Percentiles rank a stretch among this genome's conserved stretches.
phyloP scores from a whole-genome alignment of 30 jellyfish, hydroid and myxozoan genomes.

The Catostylus mosaicus region DNA sequence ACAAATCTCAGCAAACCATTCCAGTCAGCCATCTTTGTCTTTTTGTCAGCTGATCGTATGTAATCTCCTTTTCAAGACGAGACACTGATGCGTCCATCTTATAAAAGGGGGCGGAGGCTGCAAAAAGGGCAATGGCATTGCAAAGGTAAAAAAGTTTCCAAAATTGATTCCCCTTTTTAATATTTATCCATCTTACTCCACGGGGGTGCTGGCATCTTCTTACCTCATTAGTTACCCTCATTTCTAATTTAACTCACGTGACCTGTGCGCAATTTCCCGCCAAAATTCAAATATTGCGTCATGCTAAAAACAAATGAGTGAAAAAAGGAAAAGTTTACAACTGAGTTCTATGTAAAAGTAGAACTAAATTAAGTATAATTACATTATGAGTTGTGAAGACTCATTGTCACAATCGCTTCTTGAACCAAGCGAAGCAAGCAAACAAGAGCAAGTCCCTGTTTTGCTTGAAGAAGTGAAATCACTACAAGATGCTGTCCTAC shows the following conservation, averaged over 20 bases:
- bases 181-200: too few species aligned
- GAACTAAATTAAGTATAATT: background rate
- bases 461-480: conserved; percentile 43
- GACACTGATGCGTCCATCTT: too few species aligned
- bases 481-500: conserved; percentile 14
- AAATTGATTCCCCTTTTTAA: too few species aligned
- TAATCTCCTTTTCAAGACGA: background rate
- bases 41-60: background rate
- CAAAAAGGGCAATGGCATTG: too few species aligned
- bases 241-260: too few species aligned
- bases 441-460: background rate
- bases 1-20: conserved; percentile 57
- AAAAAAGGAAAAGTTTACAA: too few species aligned
- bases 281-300: background rate
- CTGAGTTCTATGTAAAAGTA: too few species aligned
- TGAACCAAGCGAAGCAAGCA: background rate
- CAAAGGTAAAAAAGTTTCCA: too few species aligned
- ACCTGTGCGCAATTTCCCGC: conserved; percentile 53
- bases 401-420: conserved; percentile 43
- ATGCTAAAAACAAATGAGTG: too few species aligned
- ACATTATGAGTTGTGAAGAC: conserved; percentile 33
- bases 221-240: too few species aligned
- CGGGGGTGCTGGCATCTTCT: too few species aligned
- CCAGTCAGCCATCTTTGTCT: conserved; percentile 33
- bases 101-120: too few species aligned